Base-by-base conservation (phyloP, 2,113 vertebrate species). In the Urocynchramus pylzowi region DNA sequence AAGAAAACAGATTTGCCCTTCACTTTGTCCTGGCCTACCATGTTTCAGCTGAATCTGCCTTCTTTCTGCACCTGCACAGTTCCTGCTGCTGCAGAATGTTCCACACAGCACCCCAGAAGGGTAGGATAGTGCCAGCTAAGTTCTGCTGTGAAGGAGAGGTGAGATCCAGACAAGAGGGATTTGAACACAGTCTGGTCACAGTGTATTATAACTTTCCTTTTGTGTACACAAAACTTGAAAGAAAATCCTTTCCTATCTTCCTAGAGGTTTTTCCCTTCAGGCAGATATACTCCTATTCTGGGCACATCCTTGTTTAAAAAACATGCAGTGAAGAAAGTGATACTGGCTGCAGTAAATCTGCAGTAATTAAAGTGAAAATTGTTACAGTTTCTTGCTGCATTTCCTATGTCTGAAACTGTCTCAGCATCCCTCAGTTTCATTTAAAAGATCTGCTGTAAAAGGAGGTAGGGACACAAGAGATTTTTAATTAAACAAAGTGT, bases 401-500 rank as follows among this genome's bases (percentile, higher is more conserved):
- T 91, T 42, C 19, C 65, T 61, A 21, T 12, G 16, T 45, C 35
- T 8, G 35, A 65, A 90, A 53, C 63, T 23, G 42, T 52, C 59
- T 57, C 33, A 83, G 24, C 53, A 18, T 84, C 50, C 21, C 56
- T 50, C 45, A 16, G 21, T 65, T 92, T 68, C 84, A 75, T 93
- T 95, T 87, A 44, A 89, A 95, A 87, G 59, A 84, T 23, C 13
- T 13, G 1, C 24, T 73, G 59, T 63, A 74, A 94, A 67, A 65
- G 60, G 91, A 89, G 39, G 28, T n/a, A 31, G 84, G 97, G 86
- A 84, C 33, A n/a, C 56, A 1, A 56, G 75, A 89, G 30, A 82
- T 39, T 94, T 97, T 97, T 97, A 96, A 98, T 97, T 95, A 97
- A 95, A 96, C 74, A 60, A 94, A 96, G 39, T 75, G 79, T 82